These are phyloP conservation scores for Rhodophaea formosa DNA, from an alignment of 2,888 invertebrate species.

Conservation along the genomic window DNA sequence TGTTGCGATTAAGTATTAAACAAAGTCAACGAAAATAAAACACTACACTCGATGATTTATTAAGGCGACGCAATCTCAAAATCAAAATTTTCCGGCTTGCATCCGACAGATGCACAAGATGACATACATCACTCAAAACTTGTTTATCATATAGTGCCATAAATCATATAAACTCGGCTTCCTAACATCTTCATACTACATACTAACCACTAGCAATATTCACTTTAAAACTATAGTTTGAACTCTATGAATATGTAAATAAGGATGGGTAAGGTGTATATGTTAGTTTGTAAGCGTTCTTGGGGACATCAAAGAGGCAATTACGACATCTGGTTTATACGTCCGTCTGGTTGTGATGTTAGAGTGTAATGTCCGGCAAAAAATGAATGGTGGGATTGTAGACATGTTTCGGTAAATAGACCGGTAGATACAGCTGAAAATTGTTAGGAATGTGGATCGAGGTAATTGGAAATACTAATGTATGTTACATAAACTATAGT, in stretches of 20 bases:
- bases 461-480: too few species aligned
- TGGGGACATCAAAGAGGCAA: conserved; percentile 14
- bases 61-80: not conserved
- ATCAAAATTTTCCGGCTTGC: conserved; percentile 15
- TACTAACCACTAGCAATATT: not conserved
- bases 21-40: not conserved
- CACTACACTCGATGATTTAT: not conserved
- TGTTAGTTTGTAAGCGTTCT: not conserved
- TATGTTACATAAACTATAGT: too few species aligned
- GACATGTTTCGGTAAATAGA: conserved; percentile 14
- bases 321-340: conserved; percentile 14
- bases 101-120: conserved; percentile 12
- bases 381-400: conserved; percentile 8
- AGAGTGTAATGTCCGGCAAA: conserved; percentile 10
- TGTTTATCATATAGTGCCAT: conserved; percentile 12
- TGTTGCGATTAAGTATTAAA: too few species aligned
- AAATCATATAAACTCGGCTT: conserved; percentile 12
- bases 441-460: too few species aligned
- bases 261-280: not conserved
- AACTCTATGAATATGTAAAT: not conserved
- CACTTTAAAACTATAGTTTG: not conserved
- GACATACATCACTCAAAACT: conserved; percentile 15
- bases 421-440: not conserved
- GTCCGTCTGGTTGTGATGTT: conserved; percentile 6
- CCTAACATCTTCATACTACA: conserved; percentile 15